Base-by-base conservation (phyloP, 2,888 invertebrate genomes). In the Diaphora mendica region DNA sequence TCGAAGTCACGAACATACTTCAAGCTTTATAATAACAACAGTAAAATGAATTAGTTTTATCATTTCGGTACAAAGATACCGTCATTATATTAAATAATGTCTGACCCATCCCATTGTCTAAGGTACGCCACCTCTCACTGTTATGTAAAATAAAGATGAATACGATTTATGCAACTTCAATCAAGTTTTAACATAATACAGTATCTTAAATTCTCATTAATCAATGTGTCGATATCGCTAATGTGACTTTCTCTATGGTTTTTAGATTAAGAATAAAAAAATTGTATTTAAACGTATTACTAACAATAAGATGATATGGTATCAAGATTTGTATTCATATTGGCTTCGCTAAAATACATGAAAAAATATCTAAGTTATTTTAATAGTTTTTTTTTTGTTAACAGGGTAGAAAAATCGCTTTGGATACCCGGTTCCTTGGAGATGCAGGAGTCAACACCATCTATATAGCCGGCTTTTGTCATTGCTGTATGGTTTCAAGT, bases 101-200 rank as follows among this genome's bases (percentile, higher is more conserved):
- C 51, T 67, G 71, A 44, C 51, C 51, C n/a, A 11, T 55, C 23
- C 51, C n/a, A 55, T 55, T 66, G 71, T 69, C 51, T 67, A 69
- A 44, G 66, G 33, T 70, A 70, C 15, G 26, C 68, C 73, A 76
- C 68, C 69, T 68, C 64, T 73, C 51, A 64, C 71, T 64, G 33
- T 74, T 77, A 71, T 64, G 55, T 78, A 79, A 79, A 81, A 77
- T 66, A 33, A 23, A 71, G 59, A 48, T 42, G 75, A 74, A 64
- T 68, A 65, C 5, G n/a, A 44, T 72, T 64, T 64, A 51, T 55
- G 33, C 9, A 64, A 42, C 64, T 66, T 33, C 7, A 65, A 73
- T 69, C 76, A 20, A 13, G 42, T 30, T 62, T 17, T 42, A 20
- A n/a, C 15, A 62, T 69, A 62, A 13, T 69, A 30, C 7, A 39